Percentiles rank a stretch among this genome's conserved stretches.
These are phyloP conservation scores for Linurgus olivaceus DNA, from an alignment of 2,797 vertebrate species.

Conservation along the genomic window DNA sequence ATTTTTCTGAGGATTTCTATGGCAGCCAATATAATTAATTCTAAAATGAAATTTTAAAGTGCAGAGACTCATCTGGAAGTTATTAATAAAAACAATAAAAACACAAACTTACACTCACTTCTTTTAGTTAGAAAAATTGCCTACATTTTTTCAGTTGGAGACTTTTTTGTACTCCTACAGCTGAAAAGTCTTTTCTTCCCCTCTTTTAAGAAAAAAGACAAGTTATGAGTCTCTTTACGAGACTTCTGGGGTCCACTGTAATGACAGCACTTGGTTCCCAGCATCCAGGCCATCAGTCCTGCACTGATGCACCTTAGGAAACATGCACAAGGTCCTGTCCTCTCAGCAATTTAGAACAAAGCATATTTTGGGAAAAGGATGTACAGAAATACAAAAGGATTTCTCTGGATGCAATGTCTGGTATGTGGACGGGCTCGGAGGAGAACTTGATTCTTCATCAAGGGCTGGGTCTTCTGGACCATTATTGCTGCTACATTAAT, in stretches of 20 bases:
- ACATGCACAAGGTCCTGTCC: background rate
- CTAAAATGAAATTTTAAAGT: conserved; percentile 28
- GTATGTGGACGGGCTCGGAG: background rate
- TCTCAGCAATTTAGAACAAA: background rate
- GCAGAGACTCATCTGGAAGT: conserved; percentile 50
- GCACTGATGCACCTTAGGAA: background rate
- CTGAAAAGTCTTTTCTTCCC: background rate
- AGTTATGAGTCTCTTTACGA: background rate
- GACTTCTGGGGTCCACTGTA: background rate
- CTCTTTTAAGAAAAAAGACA: background rate
- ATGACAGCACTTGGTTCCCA: background rate
- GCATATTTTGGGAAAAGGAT: background rate
- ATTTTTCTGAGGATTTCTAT: background rate
- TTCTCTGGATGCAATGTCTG: background rate
- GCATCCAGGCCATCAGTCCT: background rate
- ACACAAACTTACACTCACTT: background rate
- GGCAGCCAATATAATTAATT: background rate
- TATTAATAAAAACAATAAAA: conserved; percentile 47
- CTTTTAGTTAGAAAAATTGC: background rate
- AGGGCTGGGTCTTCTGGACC: background rate
- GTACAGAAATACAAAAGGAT: background rate
- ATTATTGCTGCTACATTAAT: background rate
- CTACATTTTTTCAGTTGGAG: background rate
- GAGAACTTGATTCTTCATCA: background rate
- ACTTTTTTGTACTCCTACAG: background rate